Percentiles rank a stretch among this genome's conserved stretches.
Evolutionary conservation across 2,797 vertebrate species (phyloP).

Genomic region (Danio jaintianensis): DNA sequence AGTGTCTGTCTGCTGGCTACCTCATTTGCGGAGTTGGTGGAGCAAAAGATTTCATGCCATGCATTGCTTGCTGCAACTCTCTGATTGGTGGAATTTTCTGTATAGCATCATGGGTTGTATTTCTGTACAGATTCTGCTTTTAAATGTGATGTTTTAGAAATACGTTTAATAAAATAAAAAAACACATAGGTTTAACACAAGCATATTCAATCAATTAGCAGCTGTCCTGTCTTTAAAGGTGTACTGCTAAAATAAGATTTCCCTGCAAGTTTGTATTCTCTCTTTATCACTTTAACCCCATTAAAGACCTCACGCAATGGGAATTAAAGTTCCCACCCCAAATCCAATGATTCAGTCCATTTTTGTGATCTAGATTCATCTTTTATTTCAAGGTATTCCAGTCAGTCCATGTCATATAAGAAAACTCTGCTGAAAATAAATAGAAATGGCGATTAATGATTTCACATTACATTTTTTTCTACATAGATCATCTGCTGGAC

Average conservation of each 20-base stretch:
- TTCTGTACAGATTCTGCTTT: too few relatives aligned
- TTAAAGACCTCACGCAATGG: neutral
- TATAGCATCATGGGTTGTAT: too few relatives aligned
- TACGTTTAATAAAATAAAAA: too few relatives aligned
- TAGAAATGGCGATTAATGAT: constrained; percentile 17
- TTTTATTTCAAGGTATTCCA: constrained; percentile 40
- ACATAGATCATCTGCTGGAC: constrained; percentile 6
- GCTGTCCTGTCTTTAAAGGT: too few relatives aligned
- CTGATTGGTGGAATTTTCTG: too few relatives aligned
- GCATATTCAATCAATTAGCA: too few relatives aligned
- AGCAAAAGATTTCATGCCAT: too few relatives aligned
- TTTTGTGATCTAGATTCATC: constrained; percentile 14
- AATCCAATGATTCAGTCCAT: constrained; percentile 2
- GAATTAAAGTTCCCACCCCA: neutral
- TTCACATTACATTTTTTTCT: constrained; percentile 32
- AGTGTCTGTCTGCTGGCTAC: too few relatives aligned
- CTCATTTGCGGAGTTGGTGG: too few relatives aligned
- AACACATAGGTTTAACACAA: too few relatives aligned
- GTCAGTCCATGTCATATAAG: constrained; percentile 18
- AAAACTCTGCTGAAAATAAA: constrained; percentile 22
- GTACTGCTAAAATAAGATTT: neutral
- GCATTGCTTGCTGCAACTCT: too few relatives aligned
- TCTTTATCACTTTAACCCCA: neutral
- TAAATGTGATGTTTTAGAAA: too few relatives aligned
- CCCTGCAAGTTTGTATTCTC: neutral